Evolutionary conservation across 2,113 vertebrate species (phyloP).

Genomic region (Tympanuchus pallidicinctus): DNA sequence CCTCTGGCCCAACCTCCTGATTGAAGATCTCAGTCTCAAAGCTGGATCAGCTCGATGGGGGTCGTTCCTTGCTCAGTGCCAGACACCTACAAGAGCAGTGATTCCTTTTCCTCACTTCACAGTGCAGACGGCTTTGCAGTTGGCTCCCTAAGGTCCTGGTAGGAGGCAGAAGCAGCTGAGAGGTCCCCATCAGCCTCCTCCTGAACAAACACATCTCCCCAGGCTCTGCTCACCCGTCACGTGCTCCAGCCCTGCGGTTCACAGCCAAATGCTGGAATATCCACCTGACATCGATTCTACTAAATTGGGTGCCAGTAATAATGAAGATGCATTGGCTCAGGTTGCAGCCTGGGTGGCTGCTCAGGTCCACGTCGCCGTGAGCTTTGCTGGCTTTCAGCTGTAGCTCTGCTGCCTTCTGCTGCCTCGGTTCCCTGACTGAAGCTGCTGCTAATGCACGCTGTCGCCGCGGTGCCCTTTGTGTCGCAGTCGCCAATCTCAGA

Average conservation of each 20-base stretch:
- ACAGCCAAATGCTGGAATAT: neutral
- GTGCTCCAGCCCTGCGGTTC: neutral
- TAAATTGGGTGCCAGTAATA: neutral
- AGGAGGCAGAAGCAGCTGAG: too few species aligned
- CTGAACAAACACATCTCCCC: neutral
- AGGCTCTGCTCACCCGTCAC: neutral
- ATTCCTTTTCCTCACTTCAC: accelerated
- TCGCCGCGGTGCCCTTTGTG: neutral
- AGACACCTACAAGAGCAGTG: neutral
- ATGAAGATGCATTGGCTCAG: neutral
- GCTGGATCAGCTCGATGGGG: neutral
- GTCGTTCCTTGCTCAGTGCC: neutral
- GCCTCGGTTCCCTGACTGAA: neutral
- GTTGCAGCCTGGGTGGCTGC: neutral
- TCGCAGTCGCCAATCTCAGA: neutral
- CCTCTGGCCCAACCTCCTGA: neutral
- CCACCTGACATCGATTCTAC: accelerated
- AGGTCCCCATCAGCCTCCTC: neutral
- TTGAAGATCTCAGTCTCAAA: neutral
- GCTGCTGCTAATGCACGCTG: neutral
- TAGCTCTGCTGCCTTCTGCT: neutral
- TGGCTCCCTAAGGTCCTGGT: accelerated
- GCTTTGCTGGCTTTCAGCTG: neutral
- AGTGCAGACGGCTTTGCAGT: neutral
- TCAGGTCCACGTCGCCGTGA: accelerated